Percentiles rank a stretch among this genome's conserved stretches.
These are phyloP conservation scores for Oppia nitens DNA, from an alignment of 1,140 invertebrate genomes.

Conservation along the genomic window DNA sequence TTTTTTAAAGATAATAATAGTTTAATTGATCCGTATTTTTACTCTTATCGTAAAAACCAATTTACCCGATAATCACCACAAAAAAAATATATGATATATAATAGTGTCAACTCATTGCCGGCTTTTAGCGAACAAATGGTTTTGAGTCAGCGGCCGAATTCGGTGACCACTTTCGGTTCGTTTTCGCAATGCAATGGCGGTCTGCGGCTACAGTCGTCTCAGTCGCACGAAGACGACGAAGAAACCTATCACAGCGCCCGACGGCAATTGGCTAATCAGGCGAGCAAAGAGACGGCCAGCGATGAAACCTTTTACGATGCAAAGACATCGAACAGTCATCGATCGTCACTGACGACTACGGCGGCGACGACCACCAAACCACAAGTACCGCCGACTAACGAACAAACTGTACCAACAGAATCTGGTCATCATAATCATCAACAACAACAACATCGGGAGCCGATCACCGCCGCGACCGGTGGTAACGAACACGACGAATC, in stretches of 20 bases:
- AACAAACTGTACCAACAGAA: background rate
- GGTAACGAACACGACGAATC: background rate
- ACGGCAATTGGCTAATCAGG: background rate
- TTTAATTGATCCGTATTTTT: too few relatives aligned
- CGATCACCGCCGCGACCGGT: background rate
- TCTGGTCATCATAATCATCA: background rate
- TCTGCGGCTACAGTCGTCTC: background rate
- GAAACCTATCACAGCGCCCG: too few relatives aligned
- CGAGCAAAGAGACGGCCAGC: background rate
- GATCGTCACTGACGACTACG: background rate
- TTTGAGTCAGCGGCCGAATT: background rate
- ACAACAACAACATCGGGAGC: background rate
- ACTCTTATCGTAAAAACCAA: too few relatives aligned
- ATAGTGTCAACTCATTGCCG: background rate
- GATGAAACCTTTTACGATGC: background rate
- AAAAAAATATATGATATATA: too few relatives aligned
- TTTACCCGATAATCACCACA: too few relatives aligned
- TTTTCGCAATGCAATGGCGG: background rate
- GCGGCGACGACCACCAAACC: background rate
- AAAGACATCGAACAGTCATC: background rate
- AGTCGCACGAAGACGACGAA: background rate
- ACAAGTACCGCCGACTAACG: too few relatives aligned
- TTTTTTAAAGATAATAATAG: too few relatives aligned
- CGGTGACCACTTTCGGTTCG: background rate
- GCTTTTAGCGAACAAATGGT: background rate